A percentile compares a stretch with the other conserved stretches of the same genome.
phyloP scores from a whole-genome alignment of 2,888 invertebrate genomes.

The Caenorhabditis sp. region DNA sequence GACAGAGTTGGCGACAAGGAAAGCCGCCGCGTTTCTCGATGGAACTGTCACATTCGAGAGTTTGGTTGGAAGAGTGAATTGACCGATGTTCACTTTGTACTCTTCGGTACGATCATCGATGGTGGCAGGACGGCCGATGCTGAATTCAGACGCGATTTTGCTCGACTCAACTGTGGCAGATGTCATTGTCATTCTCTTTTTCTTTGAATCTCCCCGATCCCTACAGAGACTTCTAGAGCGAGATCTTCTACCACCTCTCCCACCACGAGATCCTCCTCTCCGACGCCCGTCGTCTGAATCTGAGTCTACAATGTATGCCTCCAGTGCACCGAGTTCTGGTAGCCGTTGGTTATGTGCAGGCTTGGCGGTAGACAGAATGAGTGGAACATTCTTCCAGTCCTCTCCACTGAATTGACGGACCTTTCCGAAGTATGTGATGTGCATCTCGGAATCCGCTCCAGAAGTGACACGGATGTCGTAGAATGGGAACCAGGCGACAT shows the following conservation, averaged over 20 bases:
- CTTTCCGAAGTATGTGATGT: slow-evolving; percentile 83
- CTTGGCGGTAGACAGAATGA: slow-evolving; percentile 63
- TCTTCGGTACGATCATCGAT: slow-evolving; percentile 60
- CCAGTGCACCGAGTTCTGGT: slow-evolving; percentile 62
- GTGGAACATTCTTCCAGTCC: slow-evolving; percentile 82
- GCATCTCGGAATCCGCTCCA: slow-evolving; percentile 49
- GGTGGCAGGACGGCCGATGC: slow-evolving; percentile 45
- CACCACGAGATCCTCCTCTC: too few species aligned
- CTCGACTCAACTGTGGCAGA: slow-evolving; percentile 40
- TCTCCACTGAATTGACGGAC: slow-evolving; percentile 84
- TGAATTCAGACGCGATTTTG: slow-evolving; percentile 55
- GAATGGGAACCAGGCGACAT: slow-evolving; percentile 74
- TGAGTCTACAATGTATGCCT: slow-evolving; percentile 49
- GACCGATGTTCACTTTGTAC: slow-evolving; percentile 81
- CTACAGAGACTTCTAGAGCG: too few species aligned
- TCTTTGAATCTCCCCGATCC: too few species aligned
- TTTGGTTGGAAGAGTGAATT: slow-evolving; percentile 82
- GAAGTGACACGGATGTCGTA: slow-evolving; percentile 76
- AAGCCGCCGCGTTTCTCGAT: slow-evolving; percentile 73
- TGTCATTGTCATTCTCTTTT: neutral
- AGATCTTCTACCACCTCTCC: too few species aligned
- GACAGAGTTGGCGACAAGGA: slow-evolving; percentile 69
- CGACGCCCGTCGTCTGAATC: neutral
- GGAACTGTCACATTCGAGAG: slow-evolving; percentile 83
- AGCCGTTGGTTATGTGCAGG: slow-evolving; percentile 44